Base-by-base conservation (phyloP, 2,113 vertebrate species). In the Neotragus pygmaeus region DNA sequence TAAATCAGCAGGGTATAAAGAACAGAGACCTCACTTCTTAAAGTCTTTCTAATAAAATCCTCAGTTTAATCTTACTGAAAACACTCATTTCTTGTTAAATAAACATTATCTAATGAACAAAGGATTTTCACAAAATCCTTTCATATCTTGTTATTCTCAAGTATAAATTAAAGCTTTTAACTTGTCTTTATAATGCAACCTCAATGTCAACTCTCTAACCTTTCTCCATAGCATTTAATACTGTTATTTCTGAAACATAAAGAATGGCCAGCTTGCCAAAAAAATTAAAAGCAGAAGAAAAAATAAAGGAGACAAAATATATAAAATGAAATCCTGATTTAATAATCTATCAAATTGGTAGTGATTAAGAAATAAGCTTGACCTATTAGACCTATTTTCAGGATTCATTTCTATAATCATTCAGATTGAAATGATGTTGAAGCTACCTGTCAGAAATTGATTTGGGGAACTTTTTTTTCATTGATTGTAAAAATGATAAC, bases 81-180 rank as follows among this genome's bases (percentile, higher is more conserved):
- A 98, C 96, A 98, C 87, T 98, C 77, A 95, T 96, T 55, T 93
- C 91, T 97, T 98, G 96, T 97, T 98, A 98, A 98, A 98, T 88
- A 99, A 99, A 99, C 98, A 98, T 0, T 0, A 96, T 88, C 66
- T 97, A 97, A 98, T 98, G 98, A 97, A 94, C 94, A 97, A 82
- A 92, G 95, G 96, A 98, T 98, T 98, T 97, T 98, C 93, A 92
- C n/a, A 97, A 98, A 99, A 99, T 98, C 98, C 98, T 98, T 96
- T 98, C 60, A 96, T 96, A 97, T 98, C 98, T 99, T 98, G 81
- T 98, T 99, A 98, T 98, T 97, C 97, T 97, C 96, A 93, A 98
- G 97, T 98, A 99, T 98, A 98, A 97, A 98, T 98, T 98, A 97
- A 90, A 96, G 97, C 88, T 98, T 99, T 98, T 97, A 98, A 96